A percentile compares a stretch with the other conserved stretches of the same genome.
Evolutionary conservation across 2,113 vertebrate species (phyloP).

Genomic region (Forbesichthys agassizii): DNA sequence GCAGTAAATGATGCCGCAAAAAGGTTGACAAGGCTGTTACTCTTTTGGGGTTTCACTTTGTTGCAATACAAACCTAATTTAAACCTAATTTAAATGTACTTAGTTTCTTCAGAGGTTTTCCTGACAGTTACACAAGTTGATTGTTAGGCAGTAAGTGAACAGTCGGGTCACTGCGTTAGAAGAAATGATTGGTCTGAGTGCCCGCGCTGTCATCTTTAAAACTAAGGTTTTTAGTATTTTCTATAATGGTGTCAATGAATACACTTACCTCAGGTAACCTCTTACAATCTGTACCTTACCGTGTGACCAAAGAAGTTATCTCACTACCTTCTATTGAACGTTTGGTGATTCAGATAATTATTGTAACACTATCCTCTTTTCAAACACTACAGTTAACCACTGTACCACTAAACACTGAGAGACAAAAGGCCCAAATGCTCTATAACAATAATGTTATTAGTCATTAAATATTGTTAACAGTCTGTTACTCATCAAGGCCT

Average conservation of each 20-base stretch:
- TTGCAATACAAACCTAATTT: slow-evolving; percentile 1
- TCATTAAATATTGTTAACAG: not conserved
- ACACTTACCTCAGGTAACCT: not conserved
- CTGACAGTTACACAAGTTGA: no score
- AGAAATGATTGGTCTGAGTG: no score
- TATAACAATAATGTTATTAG: no score
- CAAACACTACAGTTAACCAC: slow-evolving; percentile 32
- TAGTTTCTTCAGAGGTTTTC: no score
- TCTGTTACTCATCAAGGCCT: not conserved
- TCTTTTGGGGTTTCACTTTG: not conserved
- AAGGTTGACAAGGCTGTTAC: not conserved
- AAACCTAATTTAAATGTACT: no score
- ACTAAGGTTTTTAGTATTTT: no score
- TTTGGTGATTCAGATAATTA: not conserved
- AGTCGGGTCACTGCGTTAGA: no score
- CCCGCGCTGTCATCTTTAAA: no score
- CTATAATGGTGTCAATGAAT: no score
- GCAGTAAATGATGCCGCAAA: not conserved
- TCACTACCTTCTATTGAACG: slow-evolving; percentile 3
- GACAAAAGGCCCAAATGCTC: no score
- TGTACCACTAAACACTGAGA: slow-evolving; percentile 23
- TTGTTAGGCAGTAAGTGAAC: no score
- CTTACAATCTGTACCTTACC: not conserved
- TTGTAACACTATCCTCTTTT: slow-evolving; percentile 31
- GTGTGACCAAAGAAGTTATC: slow-evolving; percentile 3